Evolutionary conservation across 1,140 invertebrate genomes (phyloP), one percentile per base, ranked within the genome.

Genomic region (Zeugodacus cucurbitae): DNA sequence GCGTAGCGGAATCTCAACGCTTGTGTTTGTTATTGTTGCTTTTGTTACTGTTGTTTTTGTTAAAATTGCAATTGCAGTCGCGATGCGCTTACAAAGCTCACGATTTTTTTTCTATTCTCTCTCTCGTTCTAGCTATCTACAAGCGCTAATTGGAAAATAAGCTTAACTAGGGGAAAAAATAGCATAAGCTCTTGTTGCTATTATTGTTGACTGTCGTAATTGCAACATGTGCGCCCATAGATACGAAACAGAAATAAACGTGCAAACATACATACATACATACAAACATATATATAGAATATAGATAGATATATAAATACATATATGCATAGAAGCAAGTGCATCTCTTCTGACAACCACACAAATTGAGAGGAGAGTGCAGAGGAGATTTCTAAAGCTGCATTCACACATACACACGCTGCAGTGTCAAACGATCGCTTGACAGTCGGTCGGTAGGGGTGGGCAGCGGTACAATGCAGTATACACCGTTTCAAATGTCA

Each of bases 111-210:
- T 37, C 34, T 34, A 34, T 41, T 32, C 8, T 67, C 67, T 74
- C n/a, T n/a, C n/a, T n/a, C n/a, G n/a, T n/a, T n/a, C 5, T 22
- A 34, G 20, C n/a, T 26, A 62, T 44, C 74, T 48, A 14, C n/a
- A 41, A 14, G n/a, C 41, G 41, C 74, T 82, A 82, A 82, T 82
- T 82, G 74, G 41, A 44, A 82, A 82, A 82, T 29, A 48, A 82
- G 74, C 74, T 82, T 48, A 82, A 48, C 74, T 82, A 26, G 22
- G n/a, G 11, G 5, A 48, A 82, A 82, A 48, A 44, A 82, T n/a
- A 37, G 41, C 41, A 14, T 29, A 82, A 48, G 41, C 74, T 82
- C 41, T 48, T 82, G 74, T 82, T 44, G 74, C 11, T 82, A 14
- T 82, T 48, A 26, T 44, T 82, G 34, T 54, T n/a, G 74, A 22